phyloP scores from a whole-genome alignment of 2,113 vertebrate species.

The Corvus hawaiiensis region DNA sequence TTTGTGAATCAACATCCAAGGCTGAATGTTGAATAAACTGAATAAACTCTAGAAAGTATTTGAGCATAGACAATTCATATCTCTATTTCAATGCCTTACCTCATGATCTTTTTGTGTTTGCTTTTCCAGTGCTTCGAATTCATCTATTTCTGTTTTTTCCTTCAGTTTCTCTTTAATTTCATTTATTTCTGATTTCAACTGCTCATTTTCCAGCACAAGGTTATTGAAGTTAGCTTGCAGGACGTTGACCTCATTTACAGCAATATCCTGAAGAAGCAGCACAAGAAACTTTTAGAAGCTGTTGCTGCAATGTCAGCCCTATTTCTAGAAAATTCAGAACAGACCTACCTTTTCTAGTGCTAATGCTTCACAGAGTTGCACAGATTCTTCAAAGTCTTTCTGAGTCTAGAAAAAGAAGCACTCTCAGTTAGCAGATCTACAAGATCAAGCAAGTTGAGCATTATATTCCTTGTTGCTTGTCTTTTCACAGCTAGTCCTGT shows the following conservation, averaged over 20 bases:
- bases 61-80: background rate
- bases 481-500: background rate
- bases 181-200: conserved; percentile 72
- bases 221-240: conserved; percentile 71
- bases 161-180: conserved; percentile 74
- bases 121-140: conserved; percentile 85
- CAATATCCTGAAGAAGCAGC: conserved; percentile 66
- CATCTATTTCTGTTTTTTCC: conserved; percentile 79
- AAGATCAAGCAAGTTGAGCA: background rate
- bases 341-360: conserved; percentile 76
- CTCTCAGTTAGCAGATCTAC: background rate
- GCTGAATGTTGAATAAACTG: background rate
- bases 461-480: background rate
- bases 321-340: background rate
- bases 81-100: conserved; percentile 67
- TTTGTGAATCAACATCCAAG: background rate
- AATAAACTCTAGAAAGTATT: background rate
- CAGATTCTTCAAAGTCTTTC: conserved; percentile 75
- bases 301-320: background rate
- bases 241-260: conserved; percentile 63
- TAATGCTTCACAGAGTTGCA: conserved; percentile 81
- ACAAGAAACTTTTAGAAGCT: background rate
- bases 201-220: conserved; percentile 71
- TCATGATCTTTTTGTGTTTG: conserved; percentile 78
- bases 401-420: conserved; percentile 41